A percentile compares a stretch with the other conserved stretches of the same genome.
Evolutionary conservation across 2,797 vertebrate species (phyloP).

Genomic region (Oryzias dopingdopingensis): DNA sequence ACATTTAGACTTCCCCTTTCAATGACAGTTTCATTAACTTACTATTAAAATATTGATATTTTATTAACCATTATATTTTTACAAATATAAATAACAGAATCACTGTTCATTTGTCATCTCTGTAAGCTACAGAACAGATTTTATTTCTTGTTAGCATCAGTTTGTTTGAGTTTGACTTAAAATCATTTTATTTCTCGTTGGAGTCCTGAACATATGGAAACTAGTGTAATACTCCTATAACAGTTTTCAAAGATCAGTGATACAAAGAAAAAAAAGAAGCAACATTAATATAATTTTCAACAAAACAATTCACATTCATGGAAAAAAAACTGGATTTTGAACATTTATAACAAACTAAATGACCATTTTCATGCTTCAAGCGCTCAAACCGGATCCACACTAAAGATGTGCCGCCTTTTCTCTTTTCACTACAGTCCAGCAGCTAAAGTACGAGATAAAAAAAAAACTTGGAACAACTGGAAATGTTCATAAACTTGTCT

Average conservation of each 20-base stretch:
- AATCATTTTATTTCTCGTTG: constrained; percentile 14
- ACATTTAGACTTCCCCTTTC: too few species aligned
- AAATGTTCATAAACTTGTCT: constrained; percentile 33
- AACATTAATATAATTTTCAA: constrained; percentile 35
- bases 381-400: constrained; percentile 13
- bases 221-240: constrained; percentile 41
- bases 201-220: constrained; percentile 28
- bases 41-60: constrained; percentile 9
- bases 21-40: constrained; percentile 4
- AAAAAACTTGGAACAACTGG: background rate
- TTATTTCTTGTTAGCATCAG: constrained; percentile 23
- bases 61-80: constrained; percentile 10
- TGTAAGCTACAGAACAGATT: constrained; percentile 30
- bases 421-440: too few species aligned
- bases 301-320: constrained; percentile 58
- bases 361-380: constrained; percentile 27
- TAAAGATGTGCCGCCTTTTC: constrained; percentile 6
- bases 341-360: constrained; percentile 34
- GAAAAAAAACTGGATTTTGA: constrained; percentile 30
- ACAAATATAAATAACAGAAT: constrained; percentile 7
- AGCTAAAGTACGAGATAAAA: too few species aligned
- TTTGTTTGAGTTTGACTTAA: constrained; percentile 7
- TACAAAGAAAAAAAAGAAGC: constrained; percentile 7
- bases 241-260: constrained; percentile 48
- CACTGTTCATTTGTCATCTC: constrained; percentile 18